These are phyloP conservation scores for Podarcis raffonei DNA, from an alignment of 2,113 vertebrate species.

Conservation along the genomic window DNA sequence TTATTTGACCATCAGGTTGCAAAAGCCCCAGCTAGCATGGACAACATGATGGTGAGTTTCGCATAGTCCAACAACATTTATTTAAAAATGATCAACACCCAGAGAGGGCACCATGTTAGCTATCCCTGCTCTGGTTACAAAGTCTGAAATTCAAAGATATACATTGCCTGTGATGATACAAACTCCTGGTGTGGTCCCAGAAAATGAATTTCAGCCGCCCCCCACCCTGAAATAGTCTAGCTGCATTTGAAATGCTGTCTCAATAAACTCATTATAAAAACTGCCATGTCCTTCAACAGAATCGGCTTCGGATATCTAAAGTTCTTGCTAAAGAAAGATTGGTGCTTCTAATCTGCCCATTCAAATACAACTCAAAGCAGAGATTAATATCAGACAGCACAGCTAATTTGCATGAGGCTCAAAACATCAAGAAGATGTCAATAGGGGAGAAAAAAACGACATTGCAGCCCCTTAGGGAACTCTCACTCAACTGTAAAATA, in stretches of 20 bases:
- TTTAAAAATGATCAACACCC: too few relatives aligned
- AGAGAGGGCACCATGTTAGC: background rate
- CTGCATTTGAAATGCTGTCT: background rate
- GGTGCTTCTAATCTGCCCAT: background rate
- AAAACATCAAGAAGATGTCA: constrained; percentile 3
- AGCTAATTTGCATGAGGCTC: background rate
- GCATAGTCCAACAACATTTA: background rate
- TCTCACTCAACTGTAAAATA: background rate
- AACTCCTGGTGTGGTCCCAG: background rate
- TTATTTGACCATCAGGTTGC: too few relatives aligned
- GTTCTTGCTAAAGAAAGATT: background rate
- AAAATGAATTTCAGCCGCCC: background rate
- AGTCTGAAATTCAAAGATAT: background rate
- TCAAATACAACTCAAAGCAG: constrained; percentile 7
- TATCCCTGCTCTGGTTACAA: background rate
- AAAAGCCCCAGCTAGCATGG: too few relatives aligned
- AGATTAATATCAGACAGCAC: background rate
- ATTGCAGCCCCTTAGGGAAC: background rate
- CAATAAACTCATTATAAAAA: background rate
- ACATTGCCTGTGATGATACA: background rate
- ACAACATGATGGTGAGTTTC: too few relatives aligned
- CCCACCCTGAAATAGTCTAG: background rate
- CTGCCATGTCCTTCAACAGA: background rate
- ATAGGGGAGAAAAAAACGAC: background rate
- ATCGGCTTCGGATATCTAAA: background rate